These are phyloP conservation scores for Acanthis flammea DNA, from an alignment of 2,797 vertebrate genomes.

Conservation along the genomic window DNA sequence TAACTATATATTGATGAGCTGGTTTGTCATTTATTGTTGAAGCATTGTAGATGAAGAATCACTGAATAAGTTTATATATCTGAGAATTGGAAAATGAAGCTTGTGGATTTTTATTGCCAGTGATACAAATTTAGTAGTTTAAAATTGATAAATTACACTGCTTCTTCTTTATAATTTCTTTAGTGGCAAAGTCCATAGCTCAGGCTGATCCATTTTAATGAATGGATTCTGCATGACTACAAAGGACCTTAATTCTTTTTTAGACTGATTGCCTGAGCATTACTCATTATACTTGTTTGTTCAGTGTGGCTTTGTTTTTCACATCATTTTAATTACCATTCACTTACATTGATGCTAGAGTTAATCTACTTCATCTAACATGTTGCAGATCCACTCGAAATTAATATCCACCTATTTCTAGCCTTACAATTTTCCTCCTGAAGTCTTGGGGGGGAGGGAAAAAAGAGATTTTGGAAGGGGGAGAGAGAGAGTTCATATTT, in stretches of 20 bases:
- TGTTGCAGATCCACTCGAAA: constrained; percentile 32
- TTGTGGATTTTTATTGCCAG: not conserved
- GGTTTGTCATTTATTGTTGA: constrained; percentile 11
- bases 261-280: constrained; percentile 16
- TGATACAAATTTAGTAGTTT: not conserved
- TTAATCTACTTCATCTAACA: constrained; percentile 23
- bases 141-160: not conserved
- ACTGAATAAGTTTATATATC: not conserved
- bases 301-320: constrained; percentile 47
- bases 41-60: constrained; percentile 1
- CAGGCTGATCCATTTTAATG: constrained; percentile 35
- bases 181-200: constrained; percentile 20
- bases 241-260: not conserved
- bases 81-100: not conserved
- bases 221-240: constrained; percentile 19
- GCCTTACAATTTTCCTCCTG: not conserved
- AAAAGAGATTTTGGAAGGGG: not conserved
- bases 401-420: constrained; percentile 18
- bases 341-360: constrained; percentile 35
- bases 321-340: constrained; percentile 52
- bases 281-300: constrained; percentile 51
- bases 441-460: not conserved
- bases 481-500: not conserved
- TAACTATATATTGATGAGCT: constrained; percentile 46
- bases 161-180: constrained; percentile 45